Base-by-base conservation (phyloP, 2,113 vertebrate species). In the Dolichallabes microphthalmus region DNA sequence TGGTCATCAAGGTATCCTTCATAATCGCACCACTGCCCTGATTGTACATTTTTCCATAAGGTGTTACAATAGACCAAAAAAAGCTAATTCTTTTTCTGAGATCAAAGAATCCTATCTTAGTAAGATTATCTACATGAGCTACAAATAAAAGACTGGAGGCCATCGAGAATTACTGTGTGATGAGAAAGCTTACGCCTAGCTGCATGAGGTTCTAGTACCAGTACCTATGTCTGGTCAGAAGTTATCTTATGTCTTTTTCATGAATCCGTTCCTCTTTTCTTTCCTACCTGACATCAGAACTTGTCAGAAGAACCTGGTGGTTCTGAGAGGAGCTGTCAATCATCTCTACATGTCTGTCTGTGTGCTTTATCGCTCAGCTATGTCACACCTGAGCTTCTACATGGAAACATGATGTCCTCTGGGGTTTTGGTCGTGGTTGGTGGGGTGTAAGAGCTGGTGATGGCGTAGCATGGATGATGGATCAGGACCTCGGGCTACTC, bases 301-400 rank as follows among this genome's bases (percentile, higher is more conserved):
- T 61, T 81, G 60, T 22, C 58, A 11, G 27, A 9, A n/a, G 32
- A 73, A 73, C 66, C 20, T 1, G 32, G 30, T 35, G 19, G 13
- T 58, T 53, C 55, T n/a, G 32, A 35, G 82, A 74, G 35, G 25
- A 76, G 5, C 69, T 69, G n/a, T 52, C 82, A 84, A 7, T 84
- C 68, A 39, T 83, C 53, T 14, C 55, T 39, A 7, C 45, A 45
- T 66, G 64, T 66, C 25, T 64, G 61, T n/a, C 25, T 64, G 17
- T 35, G n/a, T 39, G 53, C 2, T 61, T 75, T 14, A 27, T 82
- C 64, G 58, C 27, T 35, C 32, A 11, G 12, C 15, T 9, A 45
- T 80, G 50, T 71, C 64, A 9, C 64, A 45, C 60, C 50, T 74
- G 68, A 74, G 53, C 27, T 22, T 73, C 52, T 25, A 57, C 32